Conservation (phyloP, 2,888 invertebrate genomes). For the Anticlea derivata region DNA sequence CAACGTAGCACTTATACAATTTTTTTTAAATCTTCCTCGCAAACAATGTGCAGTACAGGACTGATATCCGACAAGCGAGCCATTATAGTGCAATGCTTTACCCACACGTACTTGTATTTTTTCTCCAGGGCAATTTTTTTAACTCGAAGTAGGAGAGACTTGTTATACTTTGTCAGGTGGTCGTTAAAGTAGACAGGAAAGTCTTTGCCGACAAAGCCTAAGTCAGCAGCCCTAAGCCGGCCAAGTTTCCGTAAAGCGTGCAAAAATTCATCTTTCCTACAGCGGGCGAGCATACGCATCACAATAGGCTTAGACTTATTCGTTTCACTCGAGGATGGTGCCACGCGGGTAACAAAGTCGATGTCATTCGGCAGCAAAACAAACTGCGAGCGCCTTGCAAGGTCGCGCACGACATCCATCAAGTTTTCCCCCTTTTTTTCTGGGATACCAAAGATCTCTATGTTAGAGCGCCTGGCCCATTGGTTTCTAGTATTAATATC, state of each 20-base stretch:
- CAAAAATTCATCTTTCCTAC: neutral
- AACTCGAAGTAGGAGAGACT: neutral
- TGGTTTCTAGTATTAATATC: neutral
- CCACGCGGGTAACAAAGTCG: neutral
- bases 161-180: neutral
- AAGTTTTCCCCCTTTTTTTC: neutral
- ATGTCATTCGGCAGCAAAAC: neutral
- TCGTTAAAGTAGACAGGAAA: slow-evolving; percentile 1
- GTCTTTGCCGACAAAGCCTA: neutral
- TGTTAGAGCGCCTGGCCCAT: slow-evolving; percentile 1
- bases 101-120: neutral
- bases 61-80: neutral
- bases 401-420: neutral
- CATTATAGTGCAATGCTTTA: neutral
- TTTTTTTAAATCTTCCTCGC: slow-evolving; percentile 1
- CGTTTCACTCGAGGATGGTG: neutral
- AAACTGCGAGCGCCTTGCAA: neutral
- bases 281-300: neutral
- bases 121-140: neutral
- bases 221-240: neutral
- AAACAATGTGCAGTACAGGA: neutral
- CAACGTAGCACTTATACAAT: too few relatives aligned
- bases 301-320: neutral
- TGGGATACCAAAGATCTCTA: slow-evolving; percentile 1
- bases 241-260: neutral